Base-by-base conservation (phyloP, 2,888 invertebrate genomes). In the Xylota sylvarum region DNA sequence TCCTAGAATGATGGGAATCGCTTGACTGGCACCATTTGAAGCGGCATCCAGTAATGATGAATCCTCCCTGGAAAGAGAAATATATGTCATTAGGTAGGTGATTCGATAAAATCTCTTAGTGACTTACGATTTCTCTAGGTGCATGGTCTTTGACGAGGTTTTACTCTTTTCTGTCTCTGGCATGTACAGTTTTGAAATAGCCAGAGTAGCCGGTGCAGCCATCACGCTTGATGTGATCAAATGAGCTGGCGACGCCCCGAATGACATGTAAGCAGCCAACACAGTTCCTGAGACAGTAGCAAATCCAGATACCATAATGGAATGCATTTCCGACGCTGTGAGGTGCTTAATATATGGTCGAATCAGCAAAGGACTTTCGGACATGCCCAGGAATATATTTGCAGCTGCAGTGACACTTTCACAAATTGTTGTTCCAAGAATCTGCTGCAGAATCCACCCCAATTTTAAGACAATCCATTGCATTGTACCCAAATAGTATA, bases 281-380 rank as follows among this genome's bases (percentile, higher is more conserved):
- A 98, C 97, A 0, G 97, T 96, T 94, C 97, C 97, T 46, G 98
- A 98, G 7, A 99, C 98, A 0, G 98, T 98, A 0, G 98, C 97
- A 92, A 98, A 98, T 4, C 99, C 99, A 0, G 97, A 97, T 0
- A 97, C 95, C 97, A 99, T 97, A 12, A 99, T 94, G 0, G 98
- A 96, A 91, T 98, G 98, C 0, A 99, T 92, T 93, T 99, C 99
- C 0, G 98, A 98, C 32, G 95, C 94, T 0, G 99, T 99, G 91
- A 99, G 85, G 37, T 90, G 92, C n/a, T 94, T 91, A 9, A 99
- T 92, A 89, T 98, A 98, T 0, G 98, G 98, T 89, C 96, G 95
- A 74, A 99, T 95, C 73, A 99, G 92, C 58, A 99, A 92, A 0
- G 98, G 97, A 3, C 98, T 96, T 93, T 99, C 99, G 0, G 96